Evolutionary conservation across 2,113 vertebrate species (phyloP), one percentile per base, ranked within the genome.

Genomic region (Emydocephalus ijimae): DNA sequence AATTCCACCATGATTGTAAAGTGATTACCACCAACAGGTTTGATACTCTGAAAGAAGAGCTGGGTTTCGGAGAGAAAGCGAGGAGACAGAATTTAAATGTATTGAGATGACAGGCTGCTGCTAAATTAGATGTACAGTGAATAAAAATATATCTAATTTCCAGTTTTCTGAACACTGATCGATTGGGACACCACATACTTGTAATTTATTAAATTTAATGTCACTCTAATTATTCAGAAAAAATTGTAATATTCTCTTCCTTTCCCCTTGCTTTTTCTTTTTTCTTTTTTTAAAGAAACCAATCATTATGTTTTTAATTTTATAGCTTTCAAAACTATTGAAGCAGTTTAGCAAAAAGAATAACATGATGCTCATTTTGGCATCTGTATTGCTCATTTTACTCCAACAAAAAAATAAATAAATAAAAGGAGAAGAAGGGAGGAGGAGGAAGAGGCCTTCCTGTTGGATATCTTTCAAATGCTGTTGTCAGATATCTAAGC

Each of bases 401-500:
- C 14, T 88, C 94, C 21, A 88, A 93, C 45, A 90, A 50, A 18
- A 43, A 87, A 14, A 90, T 9, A 50, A 50, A 50, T 10, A 11
- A 57, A 52, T 52, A 52, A 45, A 56, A 43, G 5, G 15, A 39
- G 26, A 88, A 94, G 95, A 87, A 94, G 95, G 93, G 89, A 91
- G 59, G 57, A 81, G 55, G 48, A 50, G 55, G 48, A 50, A 52
- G 91, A 88, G 74, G 92, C 88, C 85, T 92, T 56, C 45, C n/a
- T 92, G 92, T 85, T 97, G 39, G 89, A 93, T 94, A 81, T 96
- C 91, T 93, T 94, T 89, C 93, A 64, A 94, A 57, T 85, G 6
- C 26, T 88, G 92, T 94, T 96, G 39, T 57, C 39, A 26, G 20
- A 89, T 89, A 89, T 55, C 93, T 95, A 92, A 94, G 97, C 96